Evolutionary conservation across 2,113 vertebrate species (phyloP).

Genomic region (Aptenodytes patagonicus): DNA sequence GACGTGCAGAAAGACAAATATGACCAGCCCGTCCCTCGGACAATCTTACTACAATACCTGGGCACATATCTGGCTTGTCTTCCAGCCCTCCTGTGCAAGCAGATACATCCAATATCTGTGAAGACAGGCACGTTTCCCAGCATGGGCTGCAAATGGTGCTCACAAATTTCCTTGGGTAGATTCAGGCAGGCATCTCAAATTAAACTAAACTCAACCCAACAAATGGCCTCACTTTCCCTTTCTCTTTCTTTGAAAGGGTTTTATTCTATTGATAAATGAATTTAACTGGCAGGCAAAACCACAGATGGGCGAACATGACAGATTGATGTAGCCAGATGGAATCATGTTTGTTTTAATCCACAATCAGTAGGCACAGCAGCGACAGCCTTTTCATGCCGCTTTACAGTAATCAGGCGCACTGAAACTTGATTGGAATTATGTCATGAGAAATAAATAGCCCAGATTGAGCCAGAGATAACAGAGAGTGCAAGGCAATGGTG

Average conservation of each 20-base stretch:
- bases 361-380: background rate
- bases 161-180: background rate
- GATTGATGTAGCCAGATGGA: conserved; percentile 29
- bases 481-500: background rate
- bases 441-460: conserved; percentile 28
- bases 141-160: background rate
- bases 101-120: background rate
- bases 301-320: background rate
- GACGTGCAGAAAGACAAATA: background rate
- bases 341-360: conserved; percentile 24
- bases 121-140: background rate
- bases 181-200: background rate
- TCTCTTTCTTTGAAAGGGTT: background rate
- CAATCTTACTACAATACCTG: background rate
- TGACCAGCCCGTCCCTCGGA: background rate
- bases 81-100: background rate
- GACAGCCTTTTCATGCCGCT: background rate
- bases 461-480: background rate
- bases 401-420: background rate
- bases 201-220: background rate
- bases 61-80: background rate
- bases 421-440: conserved; percentile 13
- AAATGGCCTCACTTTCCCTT: background rate
- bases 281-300: conserved; percentile 8
- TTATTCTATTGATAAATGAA: background rate